Percentiles rank a stretch among this genome's conserved stretches.
These are phyloP conservation scores for Mantis religiosa DNA, from an alignment of 2,888 invertebrate species.

Conservation along the genomic window DNA sequence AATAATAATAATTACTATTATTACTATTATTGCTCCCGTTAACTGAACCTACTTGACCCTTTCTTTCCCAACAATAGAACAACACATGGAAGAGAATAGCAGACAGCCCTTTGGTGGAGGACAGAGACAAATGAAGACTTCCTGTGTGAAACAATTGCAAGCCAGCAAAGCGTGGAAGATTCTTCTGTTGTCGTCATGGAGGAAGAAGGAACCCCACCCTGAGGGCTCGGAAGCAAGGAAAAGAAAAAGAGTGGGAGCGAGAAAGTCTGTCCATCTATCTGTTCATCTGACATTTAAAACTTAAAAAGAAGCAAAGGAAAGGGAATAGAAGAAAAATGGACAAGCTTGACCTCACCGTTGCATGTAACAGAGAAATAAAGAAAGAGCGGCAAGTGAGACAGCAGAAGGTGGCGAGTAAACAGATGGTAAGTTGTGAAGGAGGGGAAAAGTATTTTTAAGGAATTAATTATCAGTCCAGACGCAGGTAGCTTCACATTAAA, in stretches of 20 bases:
- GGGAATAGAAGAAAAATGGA: background rate
- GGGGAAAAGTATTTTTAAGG: background rate
- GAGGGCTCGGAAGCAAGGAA: background rate
- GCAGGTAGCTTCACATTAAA: background rate
- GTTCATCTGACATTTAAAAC: slow-evolving; percentile 7
- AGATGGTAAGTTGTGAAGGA: background rate
- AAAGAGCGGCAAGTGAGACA: background rate
- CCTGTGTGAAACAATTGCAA: slow-evolving; percentile 15
- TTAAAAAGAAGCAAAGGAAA: background rate
- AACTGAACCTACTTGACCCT: no score
- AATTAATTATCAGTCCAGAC: background rate
- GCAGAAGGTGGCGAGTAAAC: background rate
- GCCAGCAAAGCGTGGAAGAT: slow-evolving; percentile 15
- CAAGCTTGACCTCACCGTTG: background rate
- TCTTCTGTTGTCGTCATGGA: background rate
- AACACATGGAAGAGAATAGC: background rate
- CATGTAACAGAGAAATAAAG: background rate
- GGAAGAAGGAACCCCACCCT: slow-evolving; percentile 1
- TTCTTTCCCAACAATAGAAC: no score
- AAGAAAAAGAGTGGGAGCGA: background rate
- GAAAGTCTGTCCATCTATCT: background rate
- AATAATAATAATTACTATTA: no score
- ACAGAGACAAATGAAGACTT: slow-evolving; percentile 17
- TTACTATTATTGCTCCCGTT: no score
- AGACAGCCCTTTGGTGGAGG: background rate